These are phyloP conservation scores for Oenanthe oenanthe DNA, from an alignment of 2,113 vertebrate genomes.

Conservation along the genomic window DNA sequence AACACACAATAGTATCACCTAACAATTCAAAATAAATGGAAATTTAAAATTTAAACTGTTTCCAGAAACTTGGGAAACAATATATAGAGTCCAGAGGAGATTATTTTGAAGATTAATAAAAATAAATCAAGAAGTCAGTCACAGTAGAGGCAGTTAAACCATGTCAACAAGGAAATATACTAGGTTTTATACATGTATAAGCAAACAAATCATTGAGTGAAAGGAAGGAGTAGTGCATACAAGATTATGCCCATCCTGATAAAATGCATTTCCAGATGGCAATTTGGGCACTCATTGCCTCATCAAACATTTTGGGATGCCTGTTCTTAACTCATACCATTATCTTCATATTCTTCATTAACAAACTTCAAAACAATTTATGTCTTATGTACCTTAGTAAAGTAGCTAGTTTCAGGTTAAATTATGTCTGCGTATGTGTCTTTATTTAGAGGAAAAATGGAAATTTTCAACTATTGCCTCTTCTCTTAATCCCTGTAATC, in stretches of 20 bases:
- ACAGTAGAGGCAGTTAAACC: background rate
- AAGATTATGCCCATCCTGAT: background rate
- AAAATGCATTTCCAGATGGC: background rate
- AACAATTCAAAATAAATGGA: background rate
- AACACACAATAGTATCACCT: background rate
- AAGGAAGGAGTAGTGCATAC: rapidly evolving
- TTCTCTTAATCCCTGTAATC: background rate
- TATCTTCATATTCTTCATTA: background rate
- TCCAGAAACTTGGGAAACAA: background rate
- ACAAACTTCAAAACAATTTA: background rate
- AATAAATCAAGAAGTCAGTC: background rate
- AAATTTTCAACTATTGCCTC: background rate
- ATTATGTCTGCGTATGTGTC: background rate
- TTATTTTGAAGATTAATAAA: background rate
- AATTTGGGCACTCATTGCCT: background rate
- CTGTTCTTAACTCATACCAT: background rate
- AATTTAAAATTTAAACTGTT: background rate
- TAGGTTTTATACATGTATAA: rapidly evolving
- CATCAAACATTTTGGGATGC: background rate
- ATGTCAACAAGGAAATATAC: rapidly evolving
- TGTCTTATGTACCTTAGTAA: background rate
- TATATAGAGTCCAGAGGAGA: background rate
- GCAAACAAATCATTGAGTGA: background rate
- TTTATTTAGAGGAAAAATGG: background rate
- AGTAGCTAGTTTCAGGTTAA: background rate